Evolutionary conservation across 2,797 vertebrate species (phyloP).

Genomic region (Pseudochromis fuscus): DNA sequence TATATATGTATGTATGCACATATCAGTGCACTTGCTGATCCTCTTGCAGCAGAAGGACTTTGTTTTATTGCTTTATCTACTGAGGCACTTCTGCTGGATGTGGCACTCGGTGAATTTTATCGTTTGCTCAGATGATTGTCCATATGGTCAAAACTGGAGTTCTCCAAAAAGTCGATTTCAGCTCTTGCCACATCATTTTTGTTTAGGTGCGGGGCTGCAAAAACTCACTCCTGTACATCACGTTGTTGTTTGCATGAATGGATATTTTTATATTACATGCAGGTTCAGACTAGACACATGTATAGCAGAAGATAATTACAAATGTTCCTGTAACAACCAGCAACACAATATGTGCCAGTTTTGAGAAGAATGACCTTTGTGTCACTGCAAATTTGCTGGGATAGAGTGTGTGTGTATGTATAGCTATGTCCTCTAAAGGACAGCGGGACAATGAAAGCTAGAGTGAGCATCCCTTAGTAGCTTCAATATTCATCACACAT

Average conservation of each 20-base stretch:
- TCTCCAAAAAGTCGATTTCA: not conserved
- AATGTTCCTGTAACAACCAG: too few relatives aligned
- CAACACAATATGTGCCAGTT: not conserved
- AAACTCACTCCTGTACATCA: not conserved
- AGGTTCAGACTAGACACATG: too few relatives aligned
- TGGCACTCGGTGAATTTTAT: not conserved
- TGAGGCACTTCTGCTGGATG: constrained; percentile 17
- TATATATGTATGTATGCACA: constrained; percentile 2
- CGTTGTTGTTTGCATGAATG: not conserved
- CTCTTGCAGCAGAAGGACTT: constrained; percentile 16
- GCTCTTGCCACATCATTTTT: not conserved
- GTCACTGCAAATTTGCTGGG: too few relatives aligned
- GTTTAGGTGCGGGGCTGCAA: not conserved
- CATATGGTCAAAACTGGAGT: not conserved
- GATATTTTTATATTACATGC: not conserved
- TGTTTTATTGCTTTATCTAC: constrained; percentile 30
- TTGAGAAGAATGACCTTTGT: not conserved
- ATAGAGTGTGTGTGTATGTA: too few relatives aligned
- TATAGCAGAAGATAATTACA: too few relatives aligned
- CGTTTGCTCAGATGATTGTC: constrained; percentile 16
- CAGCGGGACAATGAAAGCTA: too few relatives aligned
- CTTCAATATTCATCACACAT: not conserved
- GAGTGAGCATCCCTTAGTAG: not conserved
- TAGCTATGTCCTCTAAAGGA: too few relatives aligned
- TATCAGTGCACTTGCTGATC: constrained; percentile 3